phyloP scores from a whole-genome alignment of 1,140 invertebrate genomes.

The Neocloeon triangulifer region DNA sequence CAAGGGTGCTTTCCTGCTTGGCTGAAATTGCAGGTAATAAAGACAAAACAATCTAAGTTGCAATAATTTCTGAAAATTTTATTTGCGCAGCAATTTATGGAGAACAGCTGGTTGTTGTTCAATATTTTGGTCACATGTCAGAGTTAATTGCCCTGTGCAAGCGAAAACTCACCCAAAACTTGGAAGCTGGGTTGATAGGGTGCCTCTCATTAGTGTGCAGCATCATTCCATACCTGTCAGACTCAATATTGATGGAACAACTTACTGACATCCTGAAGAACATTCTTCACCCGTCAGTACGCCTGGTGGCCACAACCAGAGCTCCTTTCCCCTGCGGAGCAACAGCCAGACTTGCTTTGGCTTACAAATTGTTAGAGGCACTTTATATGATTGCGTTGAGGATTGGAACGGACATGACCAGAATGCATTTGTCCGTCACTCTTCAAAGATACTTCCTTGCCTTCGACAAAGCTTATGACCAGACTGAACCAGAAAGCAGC shows the following conservation, averaged over 20 bases:
- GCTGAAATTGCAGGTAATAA: slow-evolving; percentile 54
- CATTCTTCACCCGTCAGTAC: slow-evolving; percentile 52
- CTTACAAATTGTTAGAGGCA: slow-evolving; percentile 58
- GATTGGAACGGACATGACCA: slow-evolving; percentile 64
- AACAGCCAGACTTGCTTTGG: slow-evolving; percentile 42
- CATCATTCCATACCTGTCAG: slow-evolving; percentile 59
- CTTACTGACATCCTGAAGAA: slow-evolving; percentile 52
- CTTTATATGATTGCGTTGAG: slow-evolving; percentile 54
- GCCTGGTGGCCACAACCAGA: slow-evolving; percentile 44
- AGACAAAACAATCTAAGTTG: background rate
- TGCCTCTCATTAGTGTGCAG: slow-evolving; percentile 59
- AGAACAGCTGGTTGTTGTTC: slow-evolving; percentile 77
- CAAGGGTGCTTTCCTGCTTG: slow-evolving; percentile 69
- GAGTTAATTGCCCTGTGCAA: slow-evolving; percentile 57
- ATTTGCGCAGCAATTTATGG: slow-evolving; percentile 52
- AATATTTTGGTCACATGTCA: slow-evolving; percentile 82
- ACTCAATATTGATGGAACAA: slow-evolving; percentile 65
- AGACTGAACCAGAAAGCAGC: slow-evolving; percentile 15
- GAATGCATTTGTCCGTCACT: slow-evolving; percentile 44
- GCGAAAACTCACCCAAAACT: slow-evolving; percentile 48
- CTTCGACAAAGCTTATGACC: slow-evolving; percentile 62
- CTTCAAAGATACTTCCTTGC: slow-evolving; percentile 62
- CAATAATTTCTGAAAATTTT: background rate
- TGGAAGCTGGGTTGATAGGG: slow-evolving; percentile 75
- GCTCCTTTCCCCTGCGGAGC: slow-evolving; percentile 57